A percentile compares a stretch with the other conserved stretches of the same genome.
phyloP scores from a whole-genome alignment of 2,113 vertebrate species.

The Scophthalmus maximus region DNA sequence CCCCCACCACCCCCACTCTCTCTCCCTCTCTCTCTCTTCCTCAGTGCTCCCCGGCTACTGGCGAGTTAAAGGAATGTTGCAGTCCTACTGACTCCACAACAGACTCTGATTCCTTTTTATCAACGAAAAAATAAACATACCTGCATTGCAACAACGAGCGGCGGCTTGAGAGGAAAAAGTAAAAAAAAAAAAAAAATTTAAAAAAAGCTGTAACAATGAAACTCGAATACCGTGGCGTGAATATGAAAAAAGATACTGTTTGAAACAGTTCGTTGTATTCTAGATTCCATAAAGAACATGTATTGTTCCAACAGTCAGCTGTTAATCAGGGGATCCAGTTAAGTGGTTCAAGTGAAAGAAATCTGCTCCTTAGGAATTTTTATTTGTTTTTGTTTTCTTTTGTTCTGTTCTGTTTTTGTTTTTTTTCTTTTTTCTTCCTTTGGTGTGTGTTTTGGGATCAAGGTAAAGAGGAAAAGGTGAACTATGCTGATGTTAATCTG shows the following conservation, averaged over 20 bases:
- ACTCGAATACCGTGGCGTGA: conserved; percentile 77
- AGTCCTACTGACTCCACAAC: conserved; percentile 75
- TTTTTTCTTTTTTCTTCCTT: conserved; percentile 59
- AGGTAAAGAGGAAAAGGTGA: conserved; percentile 72
- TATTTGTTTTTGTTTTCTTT: conserved; percentile 60
- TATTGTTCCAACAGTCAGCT: conserved; percentile 73
- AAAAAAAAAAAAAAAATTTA: conserved; percentile 76
- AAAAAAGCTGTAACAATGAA: conserved; percentile 80
- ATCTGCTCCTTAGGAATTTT: conserved; percentile 72
- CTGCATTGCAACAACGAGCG: conserved; percentile 61
- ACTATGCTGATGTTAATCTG: conserved; percentile 74
- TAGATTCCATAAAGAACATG: conserved; percentile 81
- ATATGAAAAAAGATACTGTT: conserved; percentile 81
- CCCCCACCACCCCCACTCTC: conserved; percentile 3
- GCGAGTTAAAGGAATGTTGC: conserved; percentile 76
- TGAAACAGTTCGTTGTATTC: conserved; percentile 83
- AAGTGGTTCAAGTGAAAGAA: conserved; percentile 65
- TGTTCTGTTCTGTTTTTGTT: conserved; percentile 58
- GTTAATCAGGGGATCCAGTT: conserved; percentile 73
- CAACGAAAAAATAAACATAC: conserved; percentile 64
- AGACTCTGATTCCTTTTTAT: conserved; percentile 81
- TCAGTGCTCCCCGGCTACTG: conserved; percentile 66
- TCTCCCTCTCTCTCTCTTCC: conserved; percentile 58
- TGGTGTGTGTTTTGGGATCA: conserved; percentile 81
- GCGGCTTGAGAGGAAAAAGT: conserved; percentile 67